Evolutionary conservation across 2,797 vertebrate species (phyloP).

Genomic region (Mastacembelus armatus): DNA sequence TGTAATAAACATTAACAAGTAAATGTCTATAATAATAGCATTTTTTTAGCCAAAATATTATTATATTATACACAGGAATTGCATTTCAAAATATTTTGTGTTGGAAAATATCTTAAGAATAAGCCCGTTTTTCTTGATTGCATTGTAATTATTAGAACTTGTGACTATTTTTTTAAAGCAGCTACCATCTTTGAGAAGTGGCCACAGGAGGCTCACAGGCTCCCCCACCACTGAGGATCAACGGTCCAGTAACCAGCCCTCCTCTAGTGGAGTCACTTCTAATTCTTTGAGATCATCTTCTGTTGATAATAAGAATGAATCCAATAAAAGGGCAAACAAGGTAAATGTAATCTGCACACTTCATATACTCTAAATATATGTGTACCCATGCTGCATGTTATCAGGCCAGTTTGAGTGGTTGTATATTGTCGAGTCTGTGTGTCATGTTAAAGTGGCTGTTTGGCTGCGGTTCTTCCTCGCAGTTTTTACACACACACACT

Average conservation of each 20-base stretch:
- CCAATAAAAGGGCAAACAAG: slow-evolving; percentile 91
- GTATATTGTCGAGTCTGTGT: neutral
- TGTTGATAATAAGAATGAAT: slow-evolving; percentile 91
- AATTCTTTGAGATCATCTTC: slow-evolving; percentile 92
- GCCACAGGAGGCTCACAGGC: slow-evolving; percentile 94
- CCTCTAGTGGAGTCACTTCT: slow-evolving; percentile 88
- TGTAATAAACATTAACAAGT: neutral
- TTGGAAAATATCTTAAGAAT: neutral
- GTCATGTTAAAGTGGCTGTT: neutral
- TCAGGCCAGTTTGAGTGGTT: neutral
- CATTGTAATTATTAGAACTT: slow-evolving; percentile 12
- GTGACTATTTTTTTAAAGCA: slow-evolving; percentile 65
- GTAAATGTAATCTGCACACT: slow-evolving; percentile 67
- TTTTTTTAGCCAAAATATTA: neutral
- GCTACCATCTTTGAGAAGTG: slow-evolving; percentile 96
- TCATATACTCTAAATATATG: neutral
- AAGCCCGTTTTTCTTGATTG: neutral
- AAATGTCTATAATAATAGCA: no score
- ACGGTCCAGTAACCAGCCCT: slow-evolving; percentile 89
- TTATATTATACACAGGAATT: neutral
- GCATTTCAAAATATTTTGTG: neutral
- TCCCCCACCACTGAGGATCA: slow-evolving; percentile 93
- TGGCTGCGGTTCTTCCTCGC: neutral
- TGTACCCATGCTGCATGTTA: neutral
- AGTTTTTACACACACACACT: no score